Evolutionary conservation across 2,888 invertebrate genomes (phyloP).

Genomic region (Nesidiocoris tenuis): DNA sequence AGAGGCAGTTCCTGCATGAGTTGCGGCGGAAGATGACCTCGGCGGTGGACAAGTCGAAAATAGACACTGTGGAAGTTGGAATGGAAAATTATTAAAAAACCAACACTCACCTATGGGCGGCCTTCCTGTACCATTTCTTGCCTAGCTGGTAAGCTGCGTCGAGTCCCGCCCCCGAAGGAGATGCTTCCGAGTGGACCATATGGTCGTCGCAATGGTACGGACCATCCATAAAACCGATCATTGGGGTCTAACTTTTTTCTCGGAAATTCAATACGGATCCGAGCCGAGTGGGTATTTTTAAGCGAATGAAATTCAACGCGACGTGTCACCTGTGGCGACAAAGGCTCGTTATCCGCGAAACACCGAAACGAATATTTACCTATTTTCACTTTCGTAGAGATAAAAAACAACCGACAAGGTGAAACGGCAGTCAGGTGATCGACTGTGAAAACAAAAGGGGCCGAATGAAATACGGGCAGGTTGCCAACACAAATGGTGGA

Average conservation of each 20-base stretch:
- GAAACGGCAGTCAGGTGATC: not conserved
- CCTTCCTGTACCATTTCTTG: conserved; percentile 36
- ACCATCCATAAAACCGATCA: not conserved
- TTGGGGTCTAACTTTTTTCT: not conserved
- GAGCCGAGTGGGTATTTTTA: not conserved
- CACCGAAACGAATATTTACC: not conserved
- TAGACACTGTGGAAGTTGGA: not conserved
- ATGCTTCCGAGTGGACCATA: conserved; percentile 1
- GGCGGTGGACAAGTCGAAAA: not conserved
- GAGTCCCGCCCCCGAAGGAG: not conserved
- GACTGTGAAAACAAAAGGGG: not conserved
- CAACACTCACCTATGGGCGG: conserved; percentile 35
- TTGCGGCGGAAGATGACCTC: not conserved
- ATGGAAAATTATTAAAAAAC: not conserved
- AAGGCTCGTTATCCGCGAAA: no score
- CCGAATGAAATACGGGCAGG: not conserved
- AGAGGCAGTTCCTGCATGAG: no score
- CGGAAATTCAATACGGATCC: not conserved
- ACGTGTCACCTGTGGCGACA: no score
- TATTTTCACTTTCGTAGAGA: not conserved
- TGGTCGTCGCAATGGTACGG: conserved; percentile 21
- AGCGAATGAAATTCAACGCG: not conserved
- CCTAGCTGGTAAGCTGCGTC: conserved; percentile 15
- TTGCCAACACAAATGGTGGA: not conserved
- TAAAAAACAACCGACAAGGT: not conserved